phyloP scores from a whole-genome alignment of 2,113 vertebrate genomes.

The Electrona antarctica region DNA sequence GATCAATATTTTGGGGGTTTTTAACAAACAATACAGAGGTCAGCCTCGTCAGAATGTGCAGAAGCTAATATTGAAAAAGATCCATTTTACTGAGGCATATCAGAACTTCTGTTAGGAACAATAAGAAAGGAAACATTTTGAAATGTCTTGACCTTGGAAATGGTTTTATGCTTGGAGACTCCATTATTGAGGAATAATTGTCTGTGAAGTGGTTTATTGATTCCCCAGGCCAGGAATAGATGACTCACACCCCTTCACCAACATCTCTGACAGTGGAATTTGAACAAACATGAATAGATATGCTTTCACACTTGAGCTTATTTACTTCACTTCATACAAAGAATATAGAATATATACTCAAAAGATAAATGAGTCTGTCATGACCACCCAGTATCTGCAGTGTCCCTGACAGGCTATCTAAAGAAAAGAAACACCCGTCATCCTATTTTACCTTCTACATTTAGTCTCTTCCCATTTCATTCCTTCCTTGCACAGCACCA shows the following conservation, averaged over 20 bases:
- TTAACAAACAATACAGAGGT: conserved; percentile 6
- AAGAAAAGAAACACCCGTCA: too few species aligned
- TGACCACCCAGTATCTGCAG: too few species aligned
- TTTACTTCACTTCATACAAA: too few species aligned
- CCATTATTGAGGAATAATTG: neutral
- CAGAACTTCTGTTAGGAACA: neutral
- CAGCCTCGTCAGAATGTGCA: neutral
- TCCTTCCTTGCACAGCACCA: too few species aligned
- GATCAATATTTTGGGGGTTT: neutral
- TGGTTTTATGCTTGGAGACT: too few species aligned
- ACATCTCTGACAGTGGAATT: neutral
- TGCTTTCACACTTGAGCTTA: neutral
- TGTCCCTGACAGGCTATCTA: too few species aligned
- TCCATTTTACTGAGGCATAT: neutral
- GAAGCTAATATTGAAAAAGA: neutral
- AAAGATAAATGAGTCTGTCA: too few species aligned
- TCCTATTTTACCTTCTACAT: too few species aligned
- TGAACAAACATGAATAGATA: neutral
- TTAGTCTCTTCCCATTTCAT: too few species aligned
- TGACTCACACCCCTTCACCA: neutral
- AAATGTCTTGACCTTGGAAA: too few species aligned
- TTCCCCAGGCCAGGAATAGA: neutral
- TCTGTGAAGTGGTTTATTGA: neutral
- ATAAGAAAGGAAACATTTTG: neutral
- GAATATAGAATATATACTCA: too few species aligned